Base-by-base conservation (phyloP, 2,888 invertebrate species). In the Drosophila birchii region DNA sequence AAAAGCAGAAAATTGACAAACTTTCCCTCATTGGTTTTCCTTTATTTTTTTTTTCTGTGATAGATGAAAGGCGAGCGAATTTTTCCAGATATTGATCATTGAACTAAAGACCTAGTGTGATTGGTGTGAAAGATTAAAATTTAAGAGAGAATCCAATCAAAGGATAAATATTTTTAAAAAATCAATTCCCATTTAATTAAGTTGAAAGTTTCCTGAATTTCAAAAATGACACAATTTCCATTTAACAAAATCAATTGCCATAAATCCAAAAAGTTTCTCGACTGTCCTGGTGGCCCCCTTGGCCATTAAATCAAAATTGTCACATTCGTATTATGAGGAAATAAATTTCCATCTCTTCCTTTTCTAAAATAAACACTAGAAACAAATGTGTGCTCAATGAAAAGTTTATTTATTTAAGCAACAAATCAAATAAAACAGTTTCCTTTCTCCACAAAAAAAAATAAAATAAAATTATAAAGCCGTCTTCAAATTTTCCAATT, bases 401-500 rank as follows among this genome's bases (percentile, higher is more conserved):
- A 32, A 29, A 51, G 49, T 41, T 39, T 63, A 63, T 62, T 62
- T 62, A 39, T 47, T 49, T 38, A 63, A 63, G 18, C 63, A 49
- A 36, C 16, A 18, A 61, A 43, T 49, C 32, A 18, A 56, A 44
- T 51, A 51, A 20, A 20, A 14, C 16, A 20, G 20, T 20, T 39
- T 49, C 9, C 32, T 14, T 64, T 34, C 39, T 16, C 43, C 8
- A 11, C 29, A 32, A 38, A 18, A n/a, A 20, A 53, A 44, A 12
- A 20, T 20, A 5, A 20, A 5, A 38, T 38, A 8, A n/a, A 8
- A 7, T 7, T n/a, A 16, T n/a, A 29, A 26, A 36, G 58, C 36
- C 16, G 32, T 39, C 43, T 62, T 62, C 32, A 36, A 53, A 20
- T 64, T 72, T 73, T 73, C 58, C 66, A 73, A 75, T 73, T 73